Evolutionary conservation across 2,797 vertebrate genomes (phyloP).

Genomic region (Intellagama lesueurii): DNA sequence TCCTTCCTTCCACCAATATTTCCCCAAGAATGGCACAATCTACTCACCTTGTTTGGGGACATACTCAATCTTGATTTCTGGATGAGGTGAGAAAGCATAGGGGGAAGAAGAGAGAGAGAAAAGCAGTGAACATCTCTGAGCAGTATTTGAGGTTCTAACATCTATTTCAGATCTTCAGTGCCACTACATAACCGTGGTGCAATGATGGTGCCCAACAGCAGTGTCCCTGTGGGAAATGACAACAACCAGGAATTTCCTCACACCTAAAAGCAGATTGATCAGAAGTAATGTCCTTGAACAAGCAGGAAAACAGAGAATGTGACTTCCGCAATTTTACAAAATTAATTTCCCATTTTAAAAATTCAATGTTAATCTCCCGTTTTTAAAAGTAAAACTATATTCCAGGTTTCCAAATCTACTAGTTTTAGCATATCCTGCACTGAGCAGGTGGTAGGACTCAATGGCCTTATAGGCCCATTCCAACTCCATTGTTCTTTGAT

Average conservation of each 20-base stretch:
- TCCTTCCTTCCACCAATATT: background rate
- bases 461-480: too few species aligned
- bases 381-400: background rate
- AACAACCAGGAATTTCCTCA: background rate
- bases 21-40: background rate
- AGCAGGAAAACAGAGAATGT: background rate
- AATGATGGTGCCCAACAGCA: background rate
- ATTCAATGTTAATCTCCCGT: too few species aligned
- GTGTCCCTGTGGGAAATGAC: background rate
- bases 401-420: background rate
- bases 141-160: background rate
- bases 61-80: conserved; percentile 54
- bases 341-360: too few species aligned
- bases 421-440: background rate
- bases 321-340: background rate
- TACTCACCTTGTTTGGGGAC: conserved; percentile 51
- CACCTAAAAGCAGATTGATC: background rate
- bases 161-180: background rate
- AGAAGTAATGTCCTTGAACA: background rate
- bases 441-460: too few species aligned
- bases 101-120: background rate
- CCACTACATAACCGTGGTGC: background rate
- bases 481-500: too few species aligned
- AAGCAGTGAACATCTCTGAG: background rate
- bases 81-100: conserved; percentile 27